These are phyloP conservation scores for Mimachlamys varia DNA, from an alignment of 2,888 invertebrate genomes.

Conservation along the genomic window DNA sequence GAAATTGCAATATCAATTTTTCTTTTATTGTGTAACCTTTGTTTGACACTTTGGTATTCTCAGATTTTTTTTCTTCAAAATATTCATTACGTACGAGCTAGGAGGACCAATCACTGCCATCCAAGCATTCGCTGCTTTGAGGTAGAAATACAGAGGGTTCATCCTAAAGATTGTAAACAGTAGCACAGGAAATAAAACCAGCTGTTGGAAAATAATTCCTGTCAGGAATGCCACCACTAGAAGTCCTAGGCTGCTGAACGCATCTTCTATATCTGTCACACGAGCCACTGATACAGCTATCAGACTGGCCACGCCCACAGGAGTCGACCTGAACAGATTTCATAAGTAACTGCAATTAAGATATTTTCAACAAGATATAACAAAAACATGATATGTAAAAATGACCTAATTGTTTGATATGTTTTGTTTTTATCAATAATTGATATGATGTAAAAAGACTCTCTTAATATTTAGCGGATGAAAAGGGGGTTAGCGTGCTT, in stretches of 20 bases:
- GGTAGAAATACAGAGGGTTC: constrained; percentile 63
- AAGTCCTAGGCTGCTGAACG: constrained; percentile 65
- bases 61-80: too few relatives aligned
- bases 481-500: too few relatives aligned
- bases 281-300: constrained; percentile 65
- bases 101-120: constrained; percentile 63
- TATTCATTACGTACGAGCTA: constrained; percentile 58
- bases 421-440: too few relatives aligned
- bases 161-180: constrained; percentile 60
- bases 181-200: constrained; percentile 60
- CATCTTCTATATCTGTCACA: constrained; percentile 56
- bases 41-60: too few relatives aligned
- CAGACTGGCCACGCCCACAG: constrained; percentile 70
- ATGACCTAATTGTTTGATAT: too few relatives aligned
- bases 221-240: constrained; percentile 63
- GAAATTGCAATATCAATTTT: too few relatives aligned
- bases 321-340: constrained; percentile 65
- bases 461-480: too few relatives aligned
- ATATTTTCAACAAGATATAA: too few relatives aligned
- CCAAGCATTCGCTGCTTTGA: constrained; percentile 56
- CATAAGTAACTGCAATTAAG: too few relatives aligned
- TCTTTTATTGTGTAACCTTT: too few relatives aligned
- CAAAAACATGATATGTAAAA: too few relatives aligned
- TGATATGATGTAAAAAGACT: too few relatives aligned
- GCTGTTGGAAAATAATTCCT: constrained; percentile 62